Evolutionary conservation across 2,113 vertebrate species (phyloP), one percentile per base, ranked within the genome.

Genomic region (Herpetotheres cachinnans): DNA sequence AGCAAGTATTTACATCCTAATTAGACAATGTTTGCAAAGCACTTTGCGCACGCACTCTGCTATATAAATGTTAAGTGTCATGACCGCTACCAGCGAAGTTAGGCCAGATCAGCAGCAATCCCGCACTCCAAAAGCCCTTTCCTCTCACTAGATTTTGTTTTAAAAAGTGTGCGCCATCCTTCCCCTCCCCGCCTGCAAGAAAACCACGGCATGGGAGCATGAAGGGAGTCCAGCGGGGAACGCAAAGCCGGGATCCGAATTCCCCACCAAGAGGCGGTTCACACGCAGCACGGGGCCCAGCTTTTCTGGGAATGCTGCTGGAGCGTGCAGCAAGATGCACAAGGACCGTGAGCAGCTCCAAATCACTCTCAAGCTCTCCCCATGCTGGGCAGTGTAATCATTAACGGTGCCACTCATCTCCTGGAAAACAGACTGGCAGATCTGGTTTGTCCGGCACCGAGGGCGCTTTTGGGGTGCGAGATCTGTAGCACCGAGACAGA

Each of bases 131-230:
- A n/a, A 42, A 73, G 29, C 65, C 58, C 29, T n/a, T 32, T 62
- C 30, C 42, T 36, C 21, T 30, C 27, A 1, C 38, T 29, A n/a
- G 16, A 42, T 7, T 8, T 3, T 10, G 10, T 13, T n/a, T 38
- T 34, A 16, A 22, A 34, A 47, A 29, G 40, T 1, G 2, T 2
- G 24, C 9, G 29, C 13, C 72, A 36, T 36, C 58, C 32, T 50
- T 38, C 27, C 44, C 47, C 27, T 44, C 42, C 44, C 29, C 3
- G 7, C 17, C 55, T 2, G 26, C 72, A 11, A 22, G 36, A 17
- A 44, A 72, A 38, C 32, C 32, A 22, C 6, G 5, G 50, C 49
- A 10, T 0, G 11, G 42, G 36, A 71, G 34, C 1, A 1, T 0
- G 38, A 34, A 40, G 22, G 46, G 25, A n/a, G 11, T 1, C n/a